Evolutionary conservation across 2,113 vertebrate species (phyloP).

Genomic region (Girardinichthys multiradiatus): DNA sequence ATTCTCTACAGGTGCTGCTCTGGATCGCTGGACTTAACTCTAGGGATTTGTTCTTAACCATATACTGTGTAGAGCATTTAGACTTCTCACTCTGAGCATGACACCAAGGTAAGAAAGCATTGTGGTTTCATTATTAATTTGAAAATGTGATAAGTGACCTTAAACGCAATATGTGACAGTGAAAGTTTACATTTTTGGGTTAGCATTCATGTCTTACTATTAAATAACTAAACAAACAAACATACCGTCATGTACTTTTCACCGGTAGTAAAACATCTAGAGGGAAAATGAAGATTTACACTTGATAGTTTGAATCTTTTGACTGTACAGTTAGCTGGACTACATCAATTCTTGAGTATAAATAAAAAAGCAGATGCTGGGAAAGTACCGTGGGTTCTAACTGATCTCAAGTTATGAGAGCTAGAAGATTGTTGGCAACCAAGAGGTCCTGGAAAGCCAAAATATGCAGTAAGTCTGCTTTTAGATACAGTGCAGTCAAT

Average conservation of each 20-base stretch:
- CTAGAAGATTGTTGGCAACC: slow-evolving; percentile 64
- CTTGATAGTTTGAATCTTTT: not conserved
- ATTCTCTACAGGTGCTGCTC: slow-evolving; percentile 36
- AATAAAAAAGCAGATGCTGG: slow-evolving; percentile 77
- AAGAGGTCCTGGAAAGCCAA: slow-evolving; percentile 58
- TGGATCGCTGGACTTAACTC: slow-evolving; percentile 30
- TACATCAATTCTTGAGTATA: slow-evolving; percentile 63
- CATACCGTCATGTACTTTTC: not conserved
- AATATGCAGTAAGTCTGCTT: slow-evolving; percentile 34
- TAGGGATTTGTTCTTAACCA: slow-evolving; percentile 49
- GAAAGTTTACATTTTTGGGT: not conserved
- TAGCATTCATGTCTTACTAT: not conserved
- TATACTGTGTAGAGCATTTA: not conserved
- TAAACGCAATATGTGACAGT: not conserved
- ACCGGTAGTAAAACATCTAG: not conserved
- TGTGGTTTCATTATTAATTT: not conserved
- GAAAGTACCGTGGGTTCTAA: slow-evolving; percentile 75
- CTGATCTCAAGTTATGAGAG: slow-evolving; percentile 73
- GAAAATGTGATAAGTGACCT: not conserved
- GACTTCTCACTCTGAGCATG: slow-evolving; percentile 42
- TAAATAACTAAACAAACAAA: not conserved
- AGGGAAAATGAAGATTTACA: not conserved
- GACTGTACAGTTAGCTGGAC: slow-evolving; percentile 34
- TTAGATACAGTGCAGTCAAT: slow-evolving; percentile 57
- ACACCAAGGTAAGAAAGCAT: slow-evolving; percentile 65